Evolutionary conservation across 1,140 invertebrate genomes (phyloP), one percentile per base, ranked within the genome.

Genomic region (Drosophila punjabiensis): DNA sequence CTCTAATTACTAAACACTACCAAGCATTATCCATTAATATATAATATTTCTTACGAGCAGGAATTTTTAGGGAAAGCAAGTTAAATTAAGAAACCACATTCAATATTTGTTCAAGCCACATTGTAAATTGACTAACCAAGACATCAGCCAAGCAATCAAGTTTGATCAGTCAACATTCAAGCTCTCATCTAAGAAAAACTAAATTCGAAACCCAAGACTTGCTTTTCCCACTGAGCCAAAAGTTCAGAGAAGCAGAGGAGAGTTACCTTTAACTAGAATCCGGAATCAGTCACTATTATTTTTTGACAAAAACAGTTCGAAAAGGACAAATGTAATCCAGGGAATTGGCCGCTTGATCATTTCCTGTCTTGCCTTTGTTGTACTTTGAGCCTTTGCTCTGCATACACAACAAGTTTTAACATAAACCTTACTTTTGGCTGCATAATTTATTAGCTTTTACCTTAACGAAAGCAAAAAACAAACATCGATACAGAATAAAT

Each of bases 1-100:
- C 79, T 93, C 92, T 85, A 94, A 94, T 92, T 94, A 94, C 92
- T 95, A 94, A 94, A 82, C 67, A 73, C 62, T 70, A 86, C 71
- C 47, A 86, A 77, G 69, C 86, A 90, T 82, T 71, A 86, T 77
- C 69, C 87, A 90, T 90, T 90, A 90, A 82, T 86, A 37, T 90
- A 68, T 56, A 81, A 81, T 76, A 81, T 90, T 91, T 90, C 79
- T 82, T 86, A 89, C 63, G 79, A 89, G 82, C 86, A 90, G 86
- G 82, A 81, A 56, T 37, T 47, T 32, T 80, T 88, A 88, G 65
- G 84, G 74, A 90, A 85, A 81, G 82, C 86, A 86, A 86, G 73
- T 14, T 68, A 66, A 74, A 79, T 75, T 75, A 89, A 78, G 56
- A 74, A 52, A 48, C 35, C 45, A 35, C 48, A 41, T 59, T 64